Evolutionary conservation across 2,113 vertebrate genomes (phyloP).

Genomic region (Nothobranchius kuhntae): DNA sequence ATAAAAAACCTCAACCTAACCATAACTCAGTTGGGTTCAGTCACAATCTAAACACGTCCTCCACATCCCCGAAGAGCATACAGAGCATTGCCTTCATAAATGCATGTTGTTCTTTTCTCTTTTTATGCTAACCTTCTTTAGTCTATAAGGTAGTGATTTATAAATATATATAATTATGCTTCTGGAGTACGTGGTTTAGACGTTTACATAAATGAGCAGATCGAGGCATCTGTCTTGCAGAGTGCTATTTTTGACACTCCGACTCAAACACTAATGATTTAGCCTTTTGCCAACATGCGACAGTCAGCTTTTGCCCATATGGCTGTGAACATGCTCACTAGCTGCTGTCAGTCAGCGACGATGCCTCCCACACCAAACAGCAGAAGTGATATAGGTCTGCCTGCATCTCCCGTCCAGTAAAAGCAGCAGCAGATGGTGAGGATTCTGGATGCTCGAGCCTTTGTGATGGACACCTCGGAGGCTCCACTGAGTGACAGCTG

Average conservation of each 20-base stretch:
- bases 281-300: constrained; percentile 36
- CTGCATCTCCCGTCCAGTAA: constrained; percentile 38
- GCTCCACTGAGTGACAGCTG: constrained; percentile 65
- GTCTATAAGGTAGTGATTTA: no score
- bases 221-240: constrained; percentile 34
- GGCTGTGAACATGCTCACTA: constrained; percentile 63
- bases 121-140: no score
- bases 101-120: no score
- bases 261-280: constrained; percentile 43
- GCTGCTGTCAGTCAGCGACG: constrained; percentile 67
- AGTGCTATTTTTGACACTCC: constrained; percentile 35
- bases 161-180: neutral
- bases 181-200: constrained; percentile 7
- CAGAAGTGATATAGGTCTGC: constrained; percentile 48
- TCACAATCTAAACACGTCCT: no score
- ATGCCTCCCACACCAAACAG: constrained; percentile 60
- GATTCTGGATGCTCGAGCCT: constrained; percentile 52
- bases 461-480: constrained; percentile 60
- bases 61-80: no score
- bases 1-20: no score
- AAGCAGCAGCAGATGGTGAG: constrained; percentile 66
- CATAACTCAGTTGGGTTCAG: no score
- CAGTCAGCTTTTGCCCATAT: constrained; percentile 64
- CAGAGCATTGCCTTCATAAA: no score
- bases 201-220: constrained; percentile 10